Base-by-base conservation (phyloP, 2,888 invertebrate species). In the Dendrolimus pini region DNA sequence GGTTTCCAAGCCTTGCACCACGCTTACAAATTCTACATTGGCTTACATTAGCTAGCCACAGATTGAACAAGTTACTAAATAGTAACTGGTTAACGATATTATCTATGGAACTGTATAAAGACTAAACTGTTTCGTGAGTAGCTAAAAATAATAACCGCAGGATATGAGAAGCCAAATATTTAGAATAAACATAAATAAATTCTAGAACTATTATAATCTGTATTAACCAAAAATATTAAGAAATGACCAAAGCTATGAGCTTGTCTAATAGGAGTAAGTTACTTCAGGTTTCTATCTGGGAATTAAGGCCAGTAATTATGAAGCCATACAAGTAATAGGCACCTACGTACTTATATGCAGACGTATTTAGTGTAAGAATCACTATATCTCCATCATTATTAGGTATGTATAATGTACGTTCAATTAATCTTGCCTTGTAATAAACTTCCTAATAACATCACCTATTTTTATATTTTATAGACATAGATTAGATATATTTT, bases 161-260 rank as follows among this genome's bases (percentile, higher is more conserved):
- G 58, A 65, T 60, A 65, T 47, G 47, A 74, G 78, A 79, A 82
- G 84, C 86, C 86, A 87, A 86, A 88, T 80, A 79, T 74, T 72
- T 72, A 78, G 75, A 77, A 68, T 71, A 70, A 68, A 66, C 7
- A 66, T 69, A 71, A 63, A 67, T 63, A 65, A 70, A 60, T 73
- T 74, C 71, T 78, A 73, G 70, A 71, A 68, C 72, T 73, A 75
- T 70, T 75, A 71, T 71, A 75, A 75, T 69, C 71, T 70, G 71
- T 80, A 72, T 68, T 74, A 80, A 85, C 83, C 85, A 85, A 87
- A 84, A 82, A 78, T 73, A 69, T 69, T 76, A 75, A 75, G 68
- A 71, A 80, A 80, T 83, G 88, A 89, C 89, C 87, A 89, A 90
- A 89, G 89, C 89, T 88, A 77, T 80, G 75, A 88, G 88, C 88